These are phyloP conservation scores for Orchesella flavescens DNA, from an alignment of 2,888 invertebrate genomes.

Conservation along the genomic window DNA sequence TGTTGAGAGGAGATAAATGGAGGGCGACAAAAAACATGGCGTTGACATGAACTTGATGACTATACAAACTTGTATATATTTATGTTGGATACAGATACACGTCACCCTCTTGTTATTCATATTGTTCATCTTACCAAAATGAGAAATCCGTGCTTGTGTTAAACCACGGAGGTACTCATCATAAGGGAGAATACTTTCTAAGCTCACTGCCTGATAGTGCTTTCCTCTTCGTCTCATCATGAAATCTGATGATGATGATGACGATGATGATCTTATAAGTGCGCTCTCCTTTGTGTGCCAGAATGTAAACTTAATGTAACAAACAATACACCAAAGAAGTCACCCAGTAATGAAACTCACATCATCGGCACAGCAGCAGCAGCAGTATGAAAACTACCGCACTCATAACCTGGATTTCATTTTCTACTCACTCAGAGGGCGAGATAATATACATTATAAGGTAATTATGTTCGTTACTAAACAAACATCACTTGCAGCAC, in stretches of 20 bases:
- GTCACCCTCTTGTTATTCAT: not conserved
- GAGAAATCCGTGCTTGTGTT: constrained; percentile 50
- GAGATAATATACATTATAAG: too few relatives aligned
- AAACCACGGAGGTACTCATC: constrained; percentile 56
- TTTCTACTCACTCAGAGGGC: too few relatives aligned
- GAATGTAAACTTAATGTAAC: not conserved
- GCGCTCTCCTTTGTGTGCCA: not conserved
- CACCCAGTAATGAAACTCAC: not conserved
- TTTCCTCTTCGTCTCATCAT: constrained; percentile 44
- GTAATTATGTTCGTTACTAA: too few relatives aligned
- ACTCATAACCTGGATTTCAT: constrained; percentile 5
- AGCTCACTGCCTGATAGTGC: constrained; percentile 55
- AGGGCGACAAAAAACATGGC: not conserved
- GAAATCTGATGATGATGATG: not conserved
- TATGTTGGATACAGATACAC: not conserved
- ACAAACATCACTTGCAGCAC: too few relatives aligned
- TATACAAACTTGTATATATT: not conserved
- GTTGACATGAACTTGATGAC: constrained; percentile 7
- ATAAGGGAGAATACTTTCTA: constrained; percentile 57
- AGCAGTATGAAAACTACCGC: not conserved
- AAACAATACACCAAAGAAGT: not conserved
- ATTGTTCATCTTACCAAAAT: constrained; percentile 53
- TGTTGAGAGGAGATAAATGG: not conserved
- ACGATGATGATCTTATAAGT: not conserved
- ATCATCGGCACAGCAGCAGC: not conserved